Percentiles rank a stretch among this genome's conserved stretches.
Evolutionary conservation across 2,888 invertebrate species (phyloP).

Genomic region (Pristionchus mayeri): DNA sequence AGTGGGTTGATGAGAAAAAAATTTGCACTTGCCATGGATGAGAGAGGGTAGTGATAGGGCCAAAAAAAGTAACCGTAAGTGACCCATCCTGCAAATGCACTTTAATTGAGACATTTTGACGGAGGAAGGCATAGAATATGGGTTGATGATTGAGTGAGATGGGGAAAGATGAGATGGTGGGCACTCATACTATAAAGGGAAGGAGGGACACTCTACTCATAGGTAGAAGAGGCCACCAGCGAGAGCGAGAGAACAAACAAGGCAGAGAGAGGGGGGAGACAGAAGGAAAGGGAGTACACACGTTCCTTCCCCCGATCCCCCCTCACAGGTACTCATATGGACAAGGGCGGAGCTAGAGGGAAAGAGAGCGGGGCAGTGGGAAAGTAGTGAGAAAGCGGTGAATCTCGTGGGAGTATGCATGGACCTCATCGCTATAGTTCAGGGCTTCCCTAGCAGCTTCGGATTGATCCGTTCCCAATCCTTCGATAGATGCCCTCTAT

Average conservation of each 20-base stretch:
- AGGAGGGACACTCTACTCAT: conserved; percentile 40
- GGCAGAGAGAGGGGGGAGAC: not conserved
- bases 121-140: not conserved
- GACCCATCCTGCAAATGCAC: not conserved
- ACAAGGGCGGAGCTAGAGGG: not conserved
- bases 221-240: conserved; percentile 6
- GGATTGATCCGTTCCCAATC: not conserved
- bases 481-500: conserved; percentile 25
- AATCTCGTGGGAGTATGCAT: no score
- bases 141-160: not conserved
- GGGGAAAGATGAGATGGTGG: conserved; percentile 1
- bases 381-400: no score
- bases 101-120: not conserved
- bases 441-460: not conserved
- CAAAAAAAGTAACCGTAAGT: not conserved
- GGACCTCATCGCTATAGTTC: not conserved
- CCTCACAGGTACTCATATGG: conserved; percentile 20
- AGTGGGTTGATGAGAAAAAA: not conserved
- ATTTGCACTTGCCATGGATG: not conserved
- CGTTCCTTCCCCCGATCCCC: conserved; percentile 18
- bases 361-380: not conserved
- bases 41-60: not conserved
- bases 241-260: conserved; percentile 27
- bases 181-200: conserved; percentile 32
- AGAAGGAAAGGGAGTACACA: not conserved